A percentile compares a stretch with the other conserved stretches of the same genome.
These are phyloP conservation scores for Ptyas mucosa DNA, from an alignment of 2,113 vertebrate genomes.

Conservation along the genomic window DNA sequence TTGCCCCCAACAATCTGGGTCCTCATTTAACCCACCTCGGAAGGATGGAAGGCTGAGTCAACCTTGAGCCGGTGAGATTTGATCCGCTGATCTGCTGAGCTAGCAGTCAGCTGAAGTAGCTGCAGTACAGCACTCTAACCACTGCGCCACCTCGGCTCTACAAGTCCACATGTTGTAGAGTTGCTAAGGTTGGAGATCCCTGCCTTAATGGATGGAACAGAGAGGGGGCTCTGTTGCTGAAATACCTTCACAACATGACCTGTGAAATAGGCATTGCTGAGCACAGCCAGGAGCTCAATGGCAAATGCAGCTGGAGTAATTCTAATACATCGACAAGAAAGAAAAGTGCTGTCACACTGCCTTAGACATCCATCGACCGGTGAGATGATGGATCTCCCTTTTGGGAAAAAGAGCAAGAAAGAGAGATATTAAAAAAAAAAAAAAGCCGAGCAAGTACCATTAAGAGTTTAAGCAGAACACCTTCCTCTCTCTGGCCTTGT, in stretches of 20 bases:
- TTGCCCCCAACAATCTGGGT: no score
- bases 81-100: no score
- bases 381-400: slow-evolving; percentile 6
- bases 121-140: no score
- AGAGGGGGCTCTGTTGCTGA: rapidly evolving
- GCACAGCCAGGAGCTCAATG: background rate
- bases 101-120: no score
- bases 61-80: no score
- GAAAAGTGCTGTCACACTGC: background rate
- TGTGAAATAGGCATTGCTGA: background rate
- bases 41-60: no score
- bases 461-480: background rate
- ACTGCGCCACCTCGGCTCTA: no score
- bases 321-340: background rate
- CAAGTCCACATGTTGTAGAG: no score
- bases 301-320: background rate
- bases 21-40: no score
- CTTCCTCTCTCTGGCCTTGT: background rate
- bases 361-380: slow-evolving; percentile 1
- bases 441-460: slow-evolving; percentile 9
- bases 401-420: background rate
- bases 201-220: background rate
- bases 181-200: no score
- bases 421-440: background rate
- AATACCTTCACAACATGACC: rapidly evolving